Evolutionary conservation across 2,888 invertebrate genomes (phyloP).

Genomic region (Sarcophaga carnaria): DNA sequence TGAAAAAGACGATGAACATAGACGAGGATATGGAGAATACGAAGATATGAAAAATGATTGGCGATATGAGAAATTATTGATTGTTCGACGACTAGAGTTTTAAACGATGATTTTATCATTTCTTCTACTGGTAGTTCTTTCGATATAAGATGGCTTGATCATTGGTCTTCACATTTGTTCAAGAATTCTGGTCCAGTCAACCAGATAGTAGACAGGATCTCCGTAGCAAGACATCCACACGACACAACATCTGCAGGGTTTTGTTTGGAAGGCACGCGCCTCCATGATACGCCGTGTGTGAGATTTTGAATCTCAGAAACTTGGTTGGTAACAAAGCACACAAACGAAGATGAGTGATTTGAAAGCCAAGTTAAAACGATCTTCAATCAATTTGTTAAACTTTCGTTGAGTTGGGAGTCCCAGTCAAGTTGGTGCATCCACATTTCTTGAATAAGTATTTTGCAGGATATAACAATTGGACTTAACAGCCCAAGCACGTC

Average conservation of each 20-base stretch:
- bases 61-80: not conserved
- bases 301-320: too few species aligned
- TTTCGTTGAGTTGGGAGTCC: constrained; percentile 7
- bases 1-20: constrained; percentile 18
- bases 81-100: not conserved
- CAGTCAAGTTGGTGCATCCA: constrained; percentile 5
- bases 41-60: constrained; percentile 4
- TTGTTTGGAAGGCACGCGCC: not conserved
- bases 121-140: constrained; percentile 64
- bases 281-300: not conserved
- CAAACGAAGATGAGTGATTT: too few species aligned
- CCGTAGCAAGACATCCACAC: constrained; percentile 30
- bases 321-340: too few species aligned
- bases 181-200: constrained; percentile 10
- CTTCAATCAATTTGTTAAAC: constrained; percentile 7
- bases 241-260: constrained; percentile 50
- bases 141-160: not conserved
- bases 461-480: not conserved
- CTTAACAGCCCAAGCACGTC: constrained; percentile 28
- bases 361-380: too few species aligned
- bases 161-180: not conserved
- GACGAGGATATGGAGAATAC: not conserved
- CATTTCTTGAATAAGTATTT: constrained; percentile 13
- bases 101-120: constrained; percentile 3
- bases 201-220: constrained; percentile 17